These are phyloP conservation scores for Aythya baeri DNA, from an alignment of 2,113 vertebrate species.

Conservation along the genomic window DNA sequence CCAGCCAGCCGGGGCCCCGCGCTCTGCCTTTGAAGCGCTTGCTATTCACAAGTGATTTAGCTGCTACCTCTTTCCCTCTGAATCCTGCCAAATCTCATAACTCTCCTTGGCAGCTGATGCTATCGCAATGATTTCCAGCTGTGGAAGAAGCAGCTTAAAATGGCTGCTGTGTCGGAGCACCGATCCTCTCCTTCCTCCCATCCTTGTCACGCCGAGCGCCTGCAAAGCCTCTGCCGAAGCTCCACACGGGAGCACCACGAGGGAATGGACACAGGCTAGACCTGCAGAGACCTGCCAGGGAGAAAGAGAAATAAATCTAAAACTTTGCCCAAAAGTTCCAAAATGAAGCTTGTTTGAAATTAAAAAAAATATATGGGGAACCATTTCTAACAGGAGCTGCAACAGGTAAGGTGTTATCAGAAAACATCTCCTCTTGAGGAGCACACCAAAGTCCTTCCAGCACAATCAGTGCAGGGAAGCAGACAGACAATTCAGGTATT, in stretches of 20 bases:
- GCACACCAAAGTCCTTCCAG: background rate
- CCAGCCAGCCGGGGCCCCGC: background rate
- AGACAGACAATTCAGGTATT: background rate
- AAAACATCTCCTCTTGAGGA: background rate
- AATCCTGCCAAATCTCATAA: slow-evolving; percentile 8
- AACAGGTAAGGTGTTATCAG: background rate
- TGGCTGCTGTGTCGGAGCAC: background rate
- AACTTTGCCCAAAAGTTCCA: background rate
- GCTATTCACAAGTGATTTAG: background rate
- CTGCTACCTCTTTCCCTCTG: background rate
- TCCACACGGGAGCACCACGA: accelerated
- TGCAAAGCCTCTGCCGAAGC: background rate
- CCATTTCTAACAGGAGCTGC: background rate
- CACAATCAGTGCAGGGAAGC: background rate
- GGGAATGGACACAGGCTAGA: accelerated
- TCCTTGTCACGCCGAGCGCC: background rate
- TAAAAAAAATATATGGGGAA: background rate
- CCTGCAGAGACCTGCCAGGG: background rate
- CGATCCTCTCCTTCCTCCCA: background rate
- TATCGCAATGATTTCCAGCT: slow-evolving; percentile 44
- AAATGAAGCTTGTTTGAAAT: background rate
- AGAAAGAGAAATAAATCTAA: background rate
- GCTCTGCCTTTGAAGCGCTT: background rate
- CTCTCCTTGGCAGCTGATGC: slow-evolving; percentile 12
- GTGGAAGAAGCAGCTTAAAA: slow-evolving; percentile 20